Percentiles rank a stretch among this genome's conserved stretches.
phyloP scores from a whole-genome alignment of 2,888 invertebrate genomes.

The Eilema griseolum region DNA sequence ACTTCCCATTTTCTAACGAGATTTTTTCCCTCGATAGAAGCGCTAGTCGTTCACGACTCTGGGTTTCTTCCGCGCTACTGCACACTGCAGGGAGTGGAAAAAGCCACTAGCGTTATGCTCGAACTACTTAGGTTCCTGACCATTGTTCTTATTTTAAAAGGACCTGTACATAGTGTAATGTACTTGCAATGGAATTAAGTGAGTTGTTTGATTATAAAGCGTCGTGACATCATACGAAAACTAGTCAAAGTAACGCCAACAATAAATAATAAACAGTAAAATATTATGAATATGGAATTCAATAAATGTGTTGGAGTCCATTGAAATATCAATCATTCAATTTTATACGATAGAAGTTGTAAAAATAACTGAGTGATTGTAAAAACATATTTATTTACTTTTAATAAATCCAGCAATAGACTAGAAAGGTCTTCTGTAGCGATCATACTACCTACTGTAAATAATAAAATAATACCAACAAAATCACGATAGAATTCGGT shows the following conservation, averaged over 20 bases:
- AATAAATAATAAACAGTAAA: background rate
- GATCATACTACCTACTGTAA: too few species aligned
- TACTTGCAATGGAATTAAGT: conserved; percentile 24
- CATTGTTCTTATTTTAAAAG: conserved; percentile 45
- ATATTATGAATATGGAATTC: background rate
- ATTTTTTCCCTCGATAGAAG: conserved; percentile 71
- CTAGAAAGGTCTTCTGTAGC: too few species aligned
- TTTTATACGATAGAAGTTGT: background rate
- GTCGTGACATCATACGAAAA: background rate
- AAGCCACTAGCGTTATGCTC: conserved; percentile 58
- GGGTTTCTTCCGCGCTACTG: conserved; percentile 63
- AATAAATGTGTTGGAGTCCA: background rate
- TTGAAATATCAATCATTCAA: background rate
- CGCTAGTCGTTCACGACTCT: conserved; percentile 58
- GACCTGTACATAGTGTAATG: conserved; percentile 28
- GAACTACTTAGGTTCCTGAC: conserved; percentile 45
- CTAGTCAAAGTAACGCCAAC: background rate
- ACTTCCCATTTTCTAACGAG: conserved; percentile 86
- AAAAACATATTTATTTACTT: too few species aligned
- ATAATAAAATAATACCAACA: too few species aligned
- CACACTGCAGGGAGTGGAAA: conserved; percentile 66
- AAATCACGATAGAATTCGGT: background rate
- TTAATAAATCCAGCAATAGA: too few species aligned
- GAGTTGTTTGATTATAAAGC: background rate
- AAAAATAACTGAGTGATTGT: too few species aligned